Evolutionary conservation across 1,140 invertebrate species (phyloP), one percentile per base, ranked within the genome.

Genomic region (Elysia chlorotica): DNA sequence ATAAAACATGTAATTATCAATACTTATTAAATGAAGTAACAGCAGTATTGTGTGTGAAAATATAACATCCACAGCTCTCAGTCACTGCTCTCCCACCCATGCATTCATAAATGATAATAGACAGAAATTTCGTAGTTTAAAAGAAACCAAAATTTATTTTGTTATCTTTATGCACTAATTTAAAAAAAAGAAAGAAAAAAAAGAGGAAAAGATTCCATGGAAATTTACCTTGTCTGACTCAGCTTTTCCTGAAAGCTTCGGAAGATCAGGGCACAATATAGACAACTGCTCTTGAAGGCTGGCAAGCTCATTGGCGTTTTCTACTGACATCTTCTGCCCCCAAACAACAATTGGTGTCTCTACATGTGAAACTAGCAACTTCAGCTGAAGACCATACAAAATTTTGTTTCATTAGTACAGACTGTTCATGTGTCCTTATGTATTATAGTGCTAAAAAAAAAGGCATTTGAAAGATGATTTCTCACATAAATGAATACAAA

Each of bases 301-400:
- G 30, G 23, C 28, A 17, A 71, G 38, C 25, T 71, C 69, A 71
- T 41, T 63, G 3, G 54, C 33, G 57, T 63, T 71, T 3, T 71
- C 69, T 48, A 2, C 17, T 36, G 0, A 19, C 6, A 71, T 6
- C 53, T 35, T 71, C n/a, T 71, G 69, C 4, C 69, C 69, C 69
- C 69, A 71, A 2, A 71, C 1, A n/a, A 63, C n/a, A 21, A 71
- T 48, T 10, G 69, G 69, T n/a, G 69, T 71, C 25, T 71, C 69
- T 25, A 71, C 59, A 63, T 30, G 59, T 1, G 69, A 62, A 2
- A 71, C 37, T 48, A 71, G 54, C 21, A 71, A 19, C 33, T 36
- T 71, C 69, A 62, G 69, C 36, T 25, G 30, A 54, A 68, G 2
- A 68, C 19, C 3, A n/a, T n/a, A 48, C 10, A 14, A 48, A 48